Base-by-base conservation (phyloP, 2,113 vertebrate species). In the Choloepus hoffmanni region DNA sequence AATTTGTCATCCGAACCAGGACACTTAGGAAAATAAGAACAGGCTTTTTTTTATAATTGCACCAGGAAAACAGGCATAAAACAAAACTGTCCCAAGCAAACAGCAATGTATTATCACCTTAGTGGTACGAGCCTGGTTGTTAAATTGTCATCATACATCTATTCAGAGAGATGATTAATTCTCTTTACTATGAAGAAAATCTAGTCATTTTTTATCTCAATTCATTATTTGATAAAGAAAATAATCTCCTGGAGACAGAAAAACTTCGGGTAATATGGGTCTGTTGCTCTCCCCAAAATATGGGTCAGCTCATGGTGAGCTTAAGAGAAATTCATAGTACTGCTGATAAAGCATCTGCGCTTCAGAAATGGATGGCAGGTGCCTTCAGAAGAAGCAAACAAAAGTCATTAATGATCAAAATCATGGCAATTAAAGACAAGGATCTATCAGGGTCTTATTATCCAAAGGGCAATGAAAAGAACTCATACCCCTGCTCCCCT, bases 331-430 rank as follows among this genome's bases (percentile, higher is more conserved):
- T 14, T 86, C 48, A 58, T 95, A 76, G 21, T 93, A 85, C n/a
- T 83, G 24, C 70, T 92, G 60, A 88, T 89, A 96, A 96, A 92
- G 89, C 92, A 94, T 94, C 93, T 96, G 94, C 87, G 88, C 63
- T 81, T 96, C 10, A 0, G 45, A 93, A 95, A 94, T 0, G 63
- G 91, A 90, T 95, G 94, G 91, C 95, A 96, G 94, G 95, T 96
- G 92, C 86, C 95, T 98, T 82, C 93, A 96, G 86, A 97, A 96
- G 95, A 95, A 89, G 90, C 83, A 96, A 97, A 95, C 97, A 94
- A 76, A 97, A 87, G 92, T 92, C 94, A 96, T 95, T 95, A 96
- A 89, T 9, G 15, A 97, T 95, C 95, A 96, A 92, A 97, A 95
- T 90, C 88, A 94, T 85, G 68, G 94, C 95, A 96, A 92, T 97